Evolutionary conservation across 2,113 vertebrate genomes (phyloP).

Genomic region (Lynx canadensis): DNA sequence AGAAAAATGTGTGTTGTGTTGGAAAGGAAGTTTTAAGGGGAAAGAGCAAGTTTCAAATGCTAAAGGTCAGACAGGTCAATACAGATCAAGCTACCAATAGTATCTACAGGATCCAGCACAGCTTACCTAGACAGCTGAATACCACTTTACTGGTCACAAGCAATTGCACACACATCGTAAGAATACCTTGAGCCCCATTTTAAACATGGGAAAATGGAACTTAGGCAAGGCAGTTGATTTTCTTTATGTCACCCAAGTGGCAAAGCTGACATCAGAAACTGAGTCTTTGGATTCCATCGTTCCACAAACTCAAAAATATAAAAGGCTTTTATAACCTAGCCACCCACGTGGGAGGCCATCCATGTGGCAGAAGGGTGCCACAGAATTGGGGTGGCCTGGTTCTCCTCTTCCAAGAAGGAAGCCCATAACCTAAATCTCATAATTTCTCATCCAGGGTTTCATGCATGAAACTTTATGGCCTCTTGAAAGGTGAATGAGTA

Average conservation of each 20-base stretch:
- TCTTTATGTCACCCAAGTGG: neutral
- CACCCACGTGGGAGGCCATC: neutral
- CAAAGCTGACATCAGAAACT: neutral
- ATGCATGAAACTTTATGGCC: conserved; percentile 71
- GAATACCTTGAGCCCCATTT: neutral
- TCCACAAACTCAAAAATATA: neutral
- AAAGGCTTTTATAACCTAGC: conserved; percentile 9
- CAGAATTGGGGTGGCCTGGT: neutral
- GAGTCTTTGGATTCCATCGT: neutral
- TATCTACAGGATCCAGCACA: neutral
- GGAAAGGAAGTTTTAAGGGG: neutral
- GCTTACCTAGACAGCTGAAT: neutral
- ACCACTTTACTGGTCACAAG: neutral
- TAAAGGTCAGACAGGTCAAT: neutral
- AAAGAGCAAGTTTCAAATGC: neutral
- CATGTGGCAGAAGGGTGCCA: neutral
- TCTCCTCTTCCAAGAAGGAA: conserved; percentile 45
- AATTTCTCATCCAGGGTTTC: conserved; percentile 64
- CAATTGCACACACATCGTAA: neutral
- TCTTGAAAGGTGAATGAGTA: conserved; percentile 76
- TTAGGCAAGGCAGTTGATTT: neutral
- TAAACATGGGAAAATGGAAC: neutral
- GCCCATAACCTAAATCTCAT: conserved; percentile 52
- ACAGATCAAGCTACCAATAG: neutral
- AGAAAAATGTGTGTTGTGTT: neutral